These are phyloP conservation scores for Bedellia somnulentella DNA, from an alignment of 2,888 invertebrate genomes.

Conservation along the genomic window DNA sequence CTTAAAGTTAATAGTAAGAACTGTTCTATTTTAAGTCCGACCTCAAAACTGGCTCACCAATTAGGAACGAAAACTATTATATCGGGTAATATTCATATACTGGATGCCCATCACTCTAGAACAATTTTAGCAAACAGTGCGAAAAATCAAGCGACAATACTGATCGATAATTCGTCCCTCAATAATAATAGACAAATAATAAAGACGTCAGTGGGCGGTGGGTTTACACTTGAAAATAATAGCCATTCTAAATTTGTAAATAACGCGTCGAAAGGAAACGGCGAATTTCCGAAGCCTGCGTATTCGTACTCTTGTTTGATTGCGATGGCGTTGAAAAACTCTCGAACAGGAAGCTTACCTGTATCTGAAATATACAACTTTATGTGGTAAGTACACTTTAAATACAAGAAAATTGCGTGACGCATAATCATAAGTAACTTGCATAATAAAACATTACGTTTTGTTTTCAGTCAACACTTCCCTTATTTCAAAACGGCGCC, in stretches of 20 bases:
- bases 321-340: slow-evolving; percentile 97
- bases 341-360: slow-evolving; percentile 89
- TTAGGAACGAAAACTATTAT: slow-evolving; percentile 53
- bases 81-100: slow-evolving; percentile 56
- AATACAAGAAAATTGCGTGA: background rate
- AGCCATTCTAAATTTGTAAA: slow-evolving; percentile 39
- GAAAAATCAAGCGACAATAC: slow-evolving; percentile 49
- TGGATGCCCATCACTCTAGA: slow-evolving; percentile 52
- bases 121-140: slow-evolving; percentile 50
- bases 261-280: slow-evolving; percentile 40
- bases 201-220: slow-evolving; percentile 41
- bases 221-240: slow-evolving; percentile 39
- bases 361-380: slow-evolving; percentile 99
- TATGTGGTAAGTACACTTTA: slow-evolving; percentile 78
- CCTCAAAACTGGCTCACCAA: slow-evolving; percentile 42
- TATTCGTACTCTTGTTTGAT: slow-evolving; percentile 98
- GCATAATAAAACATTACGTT: background rate
- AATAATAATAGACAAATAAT: slow-evolving; percentile 50
- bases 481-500: slow-evolving; percentile 98
- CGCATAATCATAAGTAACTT: background rate
- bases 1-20: slow-evolving; percentile 47
- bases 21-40: slow-evolving; percentile 49
- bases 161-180: slow-evolving; percentile 50
- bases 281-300: slow-evolving; percentile 90
- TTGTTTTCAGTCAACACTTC: slow-evolving; percentile 83